Evolutionary conservation across 2,113 vertebrate species (phyloP).

Genomic region (Cichladusa arquata): DNA sequence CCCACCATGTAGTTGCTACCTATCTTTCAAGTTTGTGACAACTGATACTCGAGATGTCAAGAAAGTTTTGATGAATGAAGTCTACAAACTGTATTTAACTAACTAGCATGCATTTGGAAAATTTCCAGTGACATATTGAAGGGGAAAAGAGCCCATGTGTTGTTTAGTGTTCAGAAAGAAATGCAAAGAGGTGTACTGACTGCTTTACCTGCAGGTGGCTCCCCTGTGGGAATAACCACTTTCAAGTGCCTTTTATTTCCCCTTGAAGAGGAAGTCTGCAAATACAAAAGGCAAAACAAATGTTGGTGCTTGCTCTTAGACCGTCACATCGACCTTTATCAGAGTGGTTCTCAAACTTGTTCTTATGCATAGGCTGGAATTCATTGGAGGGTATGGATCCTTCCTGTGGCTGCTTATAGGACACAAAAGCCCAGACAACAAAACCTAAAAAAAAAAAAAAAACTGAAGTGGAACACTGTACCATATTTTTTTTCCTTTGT

Average conservation of each 20-base stretch:
- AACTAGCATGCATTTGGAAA: slow-evolving; percentile 63
- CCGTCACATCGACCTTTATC: slow-evolving; percentile 37
- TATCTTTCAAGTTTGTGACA: slow-evolving; percentile 65
- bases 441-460: neutral
- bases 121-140: slow-evolving; percentile 50
- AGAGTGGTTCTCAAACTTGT: slow-evolving; percentile 64
- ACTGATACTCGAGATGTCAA: slow-evolving; percentile 57
- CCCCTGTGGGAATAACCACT: neutral
- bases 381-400: slow-evolving; percentile 13
- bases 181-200: slow-evolving; percentile 50
- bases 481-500: neutral
- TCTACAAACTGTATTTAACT: slow-evolving; percentile 72
- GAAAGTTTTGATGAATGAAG: slow-evolving; percentile 64
- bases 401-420: slow-evolving; percentile 9
- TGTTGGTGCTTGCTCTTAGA: slow-evolving; percentile 36
- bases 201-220: slow-evolving; percentile 53
- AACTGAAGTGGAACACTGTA: neutral
- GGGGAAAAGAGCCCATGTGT: slow-evolving; percentile 23
- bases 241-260: neutral
- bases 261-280: slow-evolving; percentile 42
- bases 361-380: slow-evolving; percentile 22
- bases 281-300: slow-evolving; percentile 20
- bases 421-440: neutral
- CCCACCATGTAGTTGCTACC: slow-evolving; percentile 62
- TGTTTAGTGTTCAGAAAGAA: slow-evolving; percentile 56